Evolutionary conservation across 2,113 vertebrate species (phyloP), one percentile per base, ranked within the genome.

Genomic region (Charina bottae): DNA sequence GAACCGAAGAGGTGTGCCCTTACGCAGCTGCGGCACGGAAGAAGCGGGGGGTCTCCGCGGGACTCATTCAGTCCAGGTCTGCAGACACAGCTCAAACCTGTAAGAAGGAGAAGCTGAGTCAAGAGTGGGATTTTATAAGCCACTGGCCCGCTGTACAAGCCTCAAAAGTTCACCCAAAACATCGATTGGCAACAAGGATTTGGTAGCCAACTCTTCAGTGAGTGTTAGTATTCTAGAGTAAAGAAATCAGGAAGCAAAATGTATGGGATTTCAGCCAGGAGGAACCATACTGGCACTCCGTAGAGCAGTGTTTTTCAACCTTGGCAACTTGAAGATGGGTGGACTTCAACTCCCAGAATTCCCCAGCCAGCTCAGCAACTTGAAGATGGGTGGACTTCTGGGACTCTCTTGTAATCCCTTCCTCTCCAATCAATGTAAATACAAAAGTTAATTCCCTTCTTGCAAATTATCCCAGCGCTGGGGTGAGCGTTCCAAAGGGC

Each of bases 31-130:
- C 6, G 64, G 90, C 95, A 96, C 42, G 87, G 26, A 21, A 60
- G 84, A 56, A 56, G 49, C 6, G 54, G 89, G 1, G 85, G 72
- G 4, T 42, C 92, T 8, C 84, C 24, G 19, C 49, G 56, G 1
- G 12, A 85, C 19, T 59, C 85, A 5, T 72, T 90, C 46, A n/a
- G 62, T 7, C 84, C 83, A 6, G 21, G 26, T 4, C 24, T 28
- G 68, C 95, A 95, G 26, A 90, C 5, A 56, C 95, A 96, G 3
- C 58, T 33, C 37, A 96, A 90, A 37, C 95, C 95, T 95, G 58
- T 55, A 60, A 53, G 62, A n/a, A 93, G 17, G 37, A 68, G 12
- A 2, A 37, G 12, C n/a, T 49, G 26, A 37, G 33, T 78, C 55
- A 13, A 68, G 9, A 21, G 42, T 49, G 28, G 6, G 28, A 24